These are phyloP conservation scores for Dioctria linearis DNA, from an alignment of 2,888 invertebrate genomes.

Conservation along the genomic window DNA sequence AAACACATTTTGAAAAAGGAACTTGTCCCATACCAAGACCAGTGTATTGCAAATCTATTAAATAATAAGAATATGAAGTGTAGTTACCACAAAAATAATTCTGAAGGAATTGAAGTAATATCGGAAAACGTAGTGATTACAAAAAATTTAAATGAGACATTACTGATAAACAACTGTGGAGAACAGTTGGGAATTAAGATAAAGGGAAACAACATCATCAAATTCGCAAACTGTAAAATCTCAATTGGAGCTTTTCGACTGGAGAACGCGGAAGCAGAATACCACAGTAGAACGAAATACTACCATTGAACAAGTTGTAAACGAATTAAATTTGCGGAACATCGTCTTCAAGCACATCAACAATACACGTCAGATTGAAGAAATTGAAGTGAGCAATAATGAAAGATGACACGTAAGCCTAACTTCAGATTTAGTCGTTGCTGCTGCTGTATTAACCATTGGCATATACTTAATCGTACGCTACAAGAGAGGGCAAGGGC, in stretches of 20 bases:
- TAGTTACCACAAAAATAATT: not conserved
- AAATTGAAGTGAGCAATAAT: not conserved
- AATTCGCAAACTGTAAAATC: conserved; percentile 26
- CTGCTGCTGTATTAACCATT: not conserved
- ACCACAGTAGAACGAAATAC: conserved; percentile 25
- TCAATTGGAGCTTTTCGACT: conserved; percentile 12
- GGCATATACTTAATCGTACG: not conserved
- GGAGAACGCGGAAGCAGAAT: conserved; percentile 7
- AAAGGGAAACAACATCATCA: conserved; percentile 14
- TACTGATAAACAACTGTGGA: not conserved
- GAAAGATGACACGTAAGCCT: not conserved
- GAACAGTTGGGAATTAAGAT: not conserved
- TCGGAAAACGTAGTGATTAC: not conserved
- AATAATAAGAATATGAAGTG: conserved; percentile 25
- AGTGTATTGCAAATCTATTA: conserved; percentile 10
- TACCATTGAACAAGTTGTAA: conserved; percentile 22
- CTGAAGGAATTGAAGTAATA: conserved; percentile 1
- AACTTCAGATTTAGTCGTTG: conserved; percentile 10
- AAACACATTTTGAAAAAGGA: conserved; percentile 20
- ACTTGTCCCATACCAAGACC: conserved; percentile 1
- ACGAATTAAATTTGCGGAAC: conserved; percentile 5
- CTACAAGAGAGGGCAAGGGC: not conserved
- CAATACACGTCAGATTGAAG: conserved; percentile 3
- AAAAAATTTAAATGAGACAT: conserved; percentile 26
- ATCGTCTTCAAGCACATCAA: conserved; percentile 23